Conservation (phyloP, 2,888 invertebrate species). For the Yponomeuta plumbellus region DNA sequence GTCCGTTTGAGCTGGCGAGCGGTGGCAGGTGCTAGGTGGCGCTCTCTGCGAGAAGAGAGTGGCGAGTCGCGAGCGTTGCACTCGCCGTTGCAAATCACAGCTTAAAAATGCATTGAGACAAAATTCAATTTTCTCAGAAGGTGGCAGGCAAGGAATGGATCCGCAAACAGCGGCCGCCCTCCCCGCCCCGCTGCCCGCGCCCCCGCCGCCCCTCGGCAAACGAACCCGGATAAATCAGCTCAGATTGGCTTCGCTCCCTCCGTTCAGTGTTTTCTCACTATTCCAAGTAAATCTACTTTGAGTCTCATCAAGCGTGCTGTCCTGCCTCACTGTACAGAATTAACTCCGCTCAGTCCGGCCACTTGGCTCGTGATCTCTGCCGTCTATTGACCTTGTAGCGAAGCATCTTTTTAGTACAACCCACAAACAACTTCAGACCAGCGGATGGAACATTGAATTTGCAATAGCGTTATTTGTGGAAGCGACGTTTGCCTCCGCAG, state of each 20-base stretch:
- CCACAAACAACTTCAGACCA: neutral
- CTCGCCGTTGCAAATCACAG: neutral
- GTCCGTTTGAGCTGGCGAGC: too few species aligned
- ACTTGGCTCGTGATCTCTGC: neutral
- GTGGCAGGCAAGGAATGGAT: neutral
- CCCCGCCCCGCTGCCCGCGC: neutral
- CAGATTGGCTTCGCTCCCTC: slow-evolving; percentile 16
- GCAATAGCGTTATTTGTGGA: neutral
- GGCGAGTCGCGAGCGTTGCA: neutral
- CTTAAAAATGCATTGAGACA: slow-evolving; percentile 13
- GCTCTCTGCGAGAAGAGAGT: too few species aligned
- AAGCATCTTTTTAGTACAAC: neutral
- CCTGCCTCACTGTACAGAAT: neutral
- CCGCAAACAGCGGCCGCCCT: slow-evolving; percentile 12
- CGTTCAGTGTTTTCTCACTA: slow-evolving; percentile 1
- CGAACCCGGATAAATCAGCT: slow-evolving; percentile 22
- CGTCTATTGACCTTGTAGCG: neutral
- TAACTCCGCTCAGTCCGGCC: neutral
- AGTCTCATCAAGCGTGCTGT: slow-evolving; percentile 7
- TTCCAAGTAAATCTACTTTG: slow-evolving; percentile 13
- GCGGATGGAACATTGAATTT: neutral
- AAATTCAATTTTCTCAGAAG: slow-evolving; percentile 10
- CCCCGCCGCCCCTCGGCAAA: slow-evolving; percentile 16
- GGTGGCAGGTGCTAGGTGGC: too few species aligned
- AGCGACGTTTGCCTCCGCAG: neutral